Percentiles rank a stretch among this genome's conserved stretches.
These are phyloP conservation scores for Panagrolaimus sp. DNA, from an alignment of 1,140 invertebrate genomes.

Conservation along the genomic window DNA sequence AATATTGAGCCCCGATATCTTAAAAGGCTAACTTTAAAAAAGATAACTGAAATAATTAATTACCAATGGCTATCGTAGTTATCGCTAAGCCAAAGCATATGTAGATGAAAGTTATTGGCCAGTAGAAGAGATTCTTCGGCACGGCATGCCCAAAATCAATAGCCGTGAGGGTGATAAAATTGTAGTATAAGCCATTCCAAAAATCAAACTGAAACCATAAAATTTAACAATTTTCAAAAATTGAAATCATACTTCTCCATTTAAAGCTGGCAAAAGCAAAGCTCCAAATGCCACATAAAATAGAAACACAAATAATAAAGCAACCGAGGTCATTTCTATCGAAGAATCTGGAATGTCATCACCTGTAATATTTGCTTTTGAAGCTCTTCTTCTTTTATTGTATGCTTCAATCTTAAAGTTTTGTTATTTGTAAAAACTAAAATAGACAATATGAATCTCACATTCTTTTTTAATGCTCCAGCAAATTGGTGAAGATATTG, in stretches of 20 bases:
- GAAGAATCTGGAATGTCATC: slow-evolving; percentile 43
- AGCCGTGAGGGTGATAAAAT: slow-evolving; percentile 50
- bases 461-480: slow-evolving; percentile 39
- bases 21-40: neutral
- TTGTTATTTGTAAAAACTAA: neutral
- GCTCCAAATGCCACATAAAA: slow-evolving; percentile 49
- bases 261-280: slow-evolving; percentile 44
- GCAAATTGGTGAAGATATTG: slow-evolving; percentile 53
- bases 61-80: slow-evolving; percentile 49
- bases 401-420: slow-evolving; percentile 9
- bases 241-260: slow-evolving; percentile 40
- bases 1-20: slow-evolving; percentile 7
- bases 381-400: slow-evolving; percentile 24
- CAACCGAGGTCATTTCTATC: slow-evolving; percentile 40
- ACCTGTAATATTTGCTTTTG: slow-evolving; percentile 24
- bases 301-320: slow-evolving; percentile 37
- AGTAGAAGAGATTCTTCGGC: slow-evolving; percentile 35
- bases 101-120: slow-evolving; percentile 53
- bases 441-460: neutral
- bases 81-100: slow-evolving; percentile 52
- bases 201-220: slow-evolving; percentile 41
- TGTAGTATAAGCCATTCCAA: slow-evolving; percentile 50
- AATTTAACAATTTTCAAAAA: neutral
- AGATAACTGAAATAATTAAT: neutral
- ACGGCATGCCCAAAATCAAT: slow-evolving; percentile 52